A percentile compares a stretch with the other conserved stretches of the same genome.
Conservation (phyloP, 2,888 invertebrate genomes). For the Pegoplata infirma region DNA sequence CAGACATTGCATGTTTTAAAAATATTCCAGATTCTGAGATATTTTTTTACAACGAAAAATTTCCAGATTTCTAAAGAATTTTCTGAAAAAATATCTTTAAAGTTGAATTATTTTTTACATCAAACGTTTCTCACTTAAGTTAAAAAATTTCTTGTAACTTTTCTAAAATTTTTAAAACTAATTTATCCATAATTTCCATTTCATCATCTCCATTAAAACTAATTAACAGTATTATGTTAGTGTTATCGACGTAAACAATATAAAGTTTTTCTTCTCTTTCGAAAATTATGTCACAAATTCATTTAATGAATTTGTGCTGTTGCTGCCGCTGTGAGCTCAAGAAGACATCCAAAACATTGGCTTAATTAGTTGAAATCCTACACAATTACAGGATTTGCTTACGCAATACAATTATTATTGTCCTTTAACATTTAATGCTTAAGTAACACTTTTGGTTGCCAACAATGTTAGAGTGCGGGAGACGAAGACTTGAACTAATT, state of each 20-base stretch:
- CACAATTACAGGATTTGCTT: constrained; percentile 56
- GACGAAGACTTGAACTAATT: constrained; percentile 47
- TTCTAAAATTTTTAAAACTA: no score
- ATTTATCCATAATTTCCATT: no score
- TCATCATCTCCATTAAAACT: no score
- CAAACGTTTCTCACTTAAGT: no score
- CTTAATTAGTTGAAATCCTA: constrained; percentile 21
- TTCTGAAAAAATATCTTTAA: no score
- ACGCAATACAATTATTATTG: constrained; percentile 59
- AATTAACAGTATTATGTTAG: constrained; percentile 16
- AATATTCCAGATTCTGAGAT: no score
- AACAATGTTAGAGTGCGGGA: constrained; percentile 1
- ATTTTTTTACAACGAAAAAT: no score
- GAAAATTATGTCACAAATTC: constrained; percentile 8
- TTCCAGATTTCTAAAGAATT: no score
- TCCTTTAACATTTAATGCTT: constrained; percentile 33
- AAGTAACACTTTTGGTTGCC: constrained; percentile 15
- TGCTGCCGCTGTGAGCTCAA: no score
- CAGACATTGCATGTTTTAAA: no score
- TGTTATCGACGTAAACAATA: neutral
- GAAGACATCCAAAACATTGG: constrained; percentile 21
- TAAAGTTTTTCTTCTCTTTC: neutral
- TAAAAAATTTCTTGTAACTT: no score
- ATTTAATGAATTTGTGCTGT: constrained; percentile 14
- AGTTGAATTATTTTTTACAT: no score